A percentile compares a stretch with the other conserved stretches of the same genome.
These are phyloP conservation scores for Lates japonicus DNA, from an alignment of 2,797 vertebrate species.

Conservation along the genomic window DNA sequence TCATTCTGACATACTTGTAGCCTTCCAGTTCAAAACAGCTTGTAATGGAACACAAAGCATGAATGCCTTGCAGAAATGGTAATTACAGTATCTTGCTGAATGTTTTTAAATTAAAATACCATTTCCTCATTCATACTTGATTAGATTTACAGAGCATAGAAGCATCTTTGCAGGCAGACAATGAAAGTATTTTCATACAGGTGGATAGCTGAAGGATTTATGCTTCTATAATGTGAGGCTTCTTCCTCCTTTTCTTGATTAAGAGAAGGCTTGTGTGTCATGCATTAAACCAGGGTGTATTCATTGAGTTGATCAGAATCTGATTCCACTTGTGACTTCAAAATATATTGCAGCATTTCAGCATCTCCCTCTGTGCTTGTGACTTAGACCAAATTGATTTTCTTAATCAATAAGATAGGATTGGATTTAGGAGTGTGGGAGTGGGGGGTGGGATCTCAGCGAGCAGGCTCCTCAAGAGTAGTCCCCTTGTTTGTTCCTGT, in stretches of 20 bases:
- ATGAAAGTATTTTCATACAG: conserved; percentile 52
- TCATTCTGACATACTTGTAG: conserved; percentile 14
- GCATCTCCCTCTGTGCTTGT: conserved; percentile 68
- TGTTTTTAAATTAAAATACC: conserved; percentile 58
- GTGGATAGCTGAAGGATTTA: conserved; percentile 34
- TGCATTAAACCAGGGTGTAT: conserved; percentile 31
- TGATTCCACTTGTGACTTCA: conserved; percentile 55
- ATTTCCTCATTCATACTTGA: conserved; percentile 42
- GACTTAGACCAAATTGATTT: conserved; percentile 83
- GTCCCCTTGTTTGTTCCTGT: background rate
- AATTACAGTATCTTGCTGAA: conserved; percentile 47
- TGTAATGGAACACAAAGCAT: conserved; percentile 37
- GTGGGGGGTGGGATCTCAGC: conserved; percentile 34
- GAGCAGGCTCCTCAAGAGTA: conserved; percentile 26
- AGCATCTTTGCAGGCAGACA: conserved; percentile 14
- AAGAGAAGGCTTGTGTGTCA: conserved; percentile 50
- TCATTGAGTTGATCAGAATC: conserved; percentile 54
- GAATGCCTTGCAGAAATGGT: conserved; percentile 46
- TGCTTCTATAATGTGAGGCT: conserved; percentile 4
- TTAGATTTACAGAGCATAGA: conserved; percentile 23
- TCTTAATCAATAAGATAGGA: conserved; percentile 81
- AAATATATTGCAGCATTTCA: conserved; percentile 73
- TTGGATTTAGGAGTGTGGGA: conserved; percentile 74
- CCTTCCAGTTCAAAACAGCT: conserved; percentile 34
- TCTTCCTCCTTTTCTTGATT: conserved; percentile 62